phyloP scores from a whole-genome alignment of 2,113 vertebrate genomes.

The Vombatus ursinus region DNA sequence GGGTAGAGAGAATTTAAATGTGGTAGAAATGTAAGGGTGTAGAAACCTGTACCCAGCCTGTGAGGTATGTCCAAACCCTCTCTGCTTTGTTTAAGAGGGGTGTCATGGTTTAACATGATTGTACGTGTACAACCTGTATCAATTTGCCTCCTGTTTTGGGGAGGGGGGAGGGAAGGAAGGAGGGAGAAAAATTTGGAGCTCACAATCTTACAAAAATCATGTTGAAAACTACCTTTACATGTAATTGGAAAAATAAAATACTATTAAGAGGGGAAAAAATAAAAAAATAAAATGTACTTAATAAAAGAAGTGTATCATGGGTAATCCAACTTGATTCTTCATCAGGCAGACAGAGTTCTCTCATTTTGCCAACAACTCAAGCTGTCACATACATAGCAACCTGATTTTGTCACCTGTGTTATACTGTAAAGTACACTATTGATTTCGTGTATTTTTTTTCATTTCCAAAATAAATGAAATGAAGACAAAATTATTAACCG shows the following conservation, averaged over 20 bases:
- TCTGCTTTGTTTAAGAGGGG: background rate
- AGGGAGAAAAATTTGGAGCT: too few relatives aligned
- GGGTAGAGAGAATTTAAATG: background rate
- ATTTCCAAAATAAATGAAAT: conserved; percentile 22
- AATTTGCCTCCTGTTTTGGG: too few relatives aligned
- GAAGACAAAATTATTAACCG: conserved; percentile 18
- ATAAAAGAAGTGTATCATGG: background rate
- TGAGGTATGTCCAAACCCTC: background rate
- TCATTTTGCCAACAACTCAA: background rate
- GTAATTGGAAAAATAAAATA: too few relatives aligned
- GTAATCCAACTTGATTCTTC: background rate
- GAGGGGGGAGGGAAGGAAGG: too few relatives aligned
- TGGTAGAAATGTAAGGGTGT: background rate
- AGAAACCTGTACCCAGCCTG: background rate
- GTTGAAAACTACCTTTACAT: too few relatives aligned
- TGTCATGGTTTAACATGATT: background rate
- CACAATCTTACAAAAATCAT: too few relatives aligned
- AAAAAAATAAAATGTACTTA: too few relatives aligned
- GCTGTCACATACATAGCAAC: background rate
- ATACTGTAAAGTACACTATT: background rate
- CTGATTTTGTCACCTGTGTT: background rate
- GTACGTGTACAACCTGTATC: too few relatives aligned
- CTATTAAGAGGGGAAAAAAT: too few relatives aligned
- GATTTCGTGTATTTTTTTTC: background rate
- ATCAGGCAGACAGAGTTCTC: background rate